These are phyloP conservation scores for Ophion ventricosus DNA, from an alignment of 2,888 invertebrate species.

Conservation along the genomic window DNA sequence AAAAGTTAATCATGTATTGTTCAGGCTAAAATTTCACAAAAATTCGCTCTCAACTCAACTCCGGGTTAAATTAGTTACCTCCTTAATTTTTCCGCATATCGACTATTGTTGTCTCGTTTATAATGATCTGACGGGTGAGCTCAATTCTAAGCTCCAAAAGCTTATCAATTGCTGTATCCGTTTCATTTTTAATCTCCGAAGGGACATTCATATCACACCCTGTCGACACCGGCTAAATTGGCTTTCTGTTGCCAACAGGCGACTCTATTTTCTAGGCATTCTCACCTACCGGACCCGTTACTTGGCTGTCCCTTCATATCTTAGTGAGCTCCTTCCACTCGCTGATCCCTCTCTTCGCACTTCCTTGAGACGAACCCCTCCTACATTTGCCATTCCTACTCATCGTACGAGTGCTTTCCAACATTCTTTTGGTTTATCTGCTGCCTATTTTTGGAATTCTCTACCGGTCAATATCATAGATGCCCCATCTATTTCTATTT, in stretches of 20 bases:
- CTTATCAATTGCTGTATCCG: constrained; percentile 1
- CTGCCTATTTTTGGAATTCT: constrained; percentile 9
- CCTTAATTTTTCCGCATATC: neutral
- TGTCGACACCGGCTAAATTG: neutral
- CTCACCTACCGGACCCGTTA: neutral
- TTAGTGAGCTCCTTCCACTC: too few species aligned
- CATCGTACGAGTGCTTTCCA: too few species aligned
- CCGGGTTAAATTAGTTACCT: neutral
- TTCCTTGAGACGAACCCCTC: too few species aligned
- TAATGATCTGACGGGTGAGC: neutral
- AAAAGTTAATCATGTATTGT: neutral
- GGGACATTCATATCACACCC: neutral
- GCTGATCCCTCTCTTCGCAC: too few species aligned
- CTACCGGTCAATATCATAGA: neutral
- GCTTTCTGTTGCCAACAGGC: neutral
- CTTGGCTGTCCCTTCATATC: too few species aligned
- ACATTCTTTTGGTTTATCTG: too few species aligned
- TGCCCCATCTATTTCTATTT: too few species aligned
- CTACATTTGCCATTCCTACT: rapidly evolving
- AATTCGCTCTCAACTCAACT: neutral
- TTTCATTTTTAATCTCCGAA: constrained; percentile 13
- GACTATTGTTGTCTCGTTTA: constrained; percentile 33
- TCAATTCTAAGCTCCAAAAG: neutral
- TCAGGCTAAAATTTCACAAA: neutral
- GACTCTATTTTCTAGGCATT: constrained; percentile 13